Evolutionary conservation across 1,140 invertebrate species (phyloP).

Genomic region (Gonatopus flavifemur): DNA sequence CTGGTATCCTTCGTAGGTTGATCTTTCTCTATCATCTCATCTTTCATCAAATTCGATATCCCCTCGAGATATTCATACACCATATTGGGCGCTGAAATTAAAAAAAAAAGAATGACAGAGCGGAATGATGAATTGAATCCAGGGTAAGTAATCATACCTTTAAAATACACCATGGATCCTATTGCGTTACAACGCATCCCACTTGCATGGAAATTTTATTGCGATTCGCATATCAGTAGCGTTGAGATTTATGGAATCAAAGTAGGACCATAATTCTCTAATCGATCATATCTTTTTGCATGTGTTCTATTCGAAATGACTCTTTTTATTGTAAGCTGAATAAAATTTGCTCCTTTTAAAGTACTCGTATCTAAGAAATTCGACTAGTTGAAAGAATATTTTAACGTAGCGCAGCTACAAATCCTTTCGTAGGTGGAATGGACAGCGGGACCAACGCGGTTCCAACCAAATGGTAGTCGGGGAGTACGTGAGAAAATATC

Average conservation of each 20-base stretch:
- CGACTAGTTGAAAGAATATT: slow-evolving; percentile 14
- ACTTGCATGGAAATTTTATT: no score
- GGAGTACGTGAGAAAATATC: no score
- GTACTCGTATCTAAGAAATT: slow-evolving; percentile 6
- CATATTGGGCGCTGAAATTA: no score
- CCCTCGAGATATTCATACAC: no score
- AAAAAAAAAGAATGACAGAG: no score
- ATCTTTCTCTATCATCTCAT: no score
- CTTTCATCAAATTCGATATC: no score
- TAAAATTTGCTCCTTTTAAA: slow-evolving; percentile 5
- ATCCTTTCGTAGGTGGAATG: slow-evolving; percentile 47
- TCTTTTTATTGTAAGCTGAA: background rate
- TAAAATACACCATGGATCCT: no score
- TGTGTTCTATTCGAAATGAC: slow-evolving; percentile 5
- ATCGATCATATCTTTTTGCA: slow-evolving; percentile 7
- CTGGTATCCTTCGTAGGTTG: no score
- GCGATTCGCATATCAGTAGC: background rate
- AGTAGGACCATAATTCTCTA: slow-evolving; percentile 11
- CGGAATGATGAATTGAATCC: no score
- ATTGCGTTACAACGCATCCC: no score
- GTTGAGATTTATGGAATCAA: slow-evolving; percentile 4
- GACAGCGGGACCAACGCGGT: slow-evolving; percentile 26
- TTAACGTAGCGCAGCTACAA: slow-evolving; percentile 45
- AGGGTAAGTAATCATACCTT: no score
- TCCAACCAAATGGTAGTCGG: slow-evolving; percentile 49